Percentiles rank a stretch among this genome's conserved stretches.
phyloP scores from a whole-genome alignment of 2,797 vertebrate genomes.

The Staurois parvus region DNA sequence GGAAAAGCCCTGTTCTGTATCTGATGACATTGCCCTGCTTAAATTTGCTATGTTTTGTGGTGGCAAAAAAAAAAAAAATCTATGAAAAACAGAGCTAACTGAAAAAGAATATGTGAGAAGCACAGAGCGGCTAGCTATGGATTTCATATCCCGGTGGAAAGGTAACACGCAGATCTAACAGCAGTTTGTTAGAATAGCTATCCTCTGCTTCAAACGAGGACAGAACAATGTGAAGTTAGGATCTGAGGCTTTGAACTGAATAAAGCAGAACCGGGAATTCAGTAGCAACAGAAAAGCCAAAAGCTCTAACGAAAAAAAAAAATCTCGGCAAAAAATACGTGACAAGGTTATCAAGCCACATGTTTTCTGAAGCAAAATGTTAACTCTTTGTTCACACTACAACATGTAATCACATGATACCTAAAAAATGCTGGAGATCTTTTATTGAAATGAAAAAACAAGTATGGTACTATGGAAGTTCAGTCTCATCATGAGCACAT shows the following conservation, averaged over 20 bases:
- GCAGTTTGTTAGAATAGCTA: conserved; percentile 58
- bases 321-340: conserved; percentile 53
- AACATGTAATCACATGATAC: neutral
- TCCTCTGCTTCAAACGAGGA: conserved; percentile 58
- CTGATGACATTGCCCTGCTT: neutral
- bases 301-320: conserved; percentile 60
- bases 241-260: conserved; percentile 63
- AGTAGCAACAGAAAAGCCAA: conserved; percentile 58
- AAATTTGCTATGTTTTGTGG: neutral
- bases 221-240: conserved; percentile 63
- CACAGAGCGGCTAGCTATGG: conserved; percentile 45
- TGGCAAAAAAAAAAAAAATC: conserved; percentile 16
- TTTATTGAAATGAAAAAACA: no score
- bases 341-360: conserved; percentile 58
- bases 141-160: conserved; percentile 60
- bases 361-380: conserved; percentile 16
- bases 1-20: neutral
- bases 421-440: no score
- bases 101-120: conserved; percentile 55
- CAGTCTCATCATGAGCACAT: no score
- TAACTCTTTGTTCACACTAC: conserved; percentile 19
- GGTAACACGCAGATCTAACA: conserved; percentile 56
- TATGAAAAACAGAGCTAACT: conserved; percentile 29
- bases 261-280: conserved; percentile 59
- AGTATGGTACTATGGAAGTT: no score